phyloP scores from a whole-genome alignment of 2,797 vertebrate genomes.

The Enteromius treurensis region DNA sequence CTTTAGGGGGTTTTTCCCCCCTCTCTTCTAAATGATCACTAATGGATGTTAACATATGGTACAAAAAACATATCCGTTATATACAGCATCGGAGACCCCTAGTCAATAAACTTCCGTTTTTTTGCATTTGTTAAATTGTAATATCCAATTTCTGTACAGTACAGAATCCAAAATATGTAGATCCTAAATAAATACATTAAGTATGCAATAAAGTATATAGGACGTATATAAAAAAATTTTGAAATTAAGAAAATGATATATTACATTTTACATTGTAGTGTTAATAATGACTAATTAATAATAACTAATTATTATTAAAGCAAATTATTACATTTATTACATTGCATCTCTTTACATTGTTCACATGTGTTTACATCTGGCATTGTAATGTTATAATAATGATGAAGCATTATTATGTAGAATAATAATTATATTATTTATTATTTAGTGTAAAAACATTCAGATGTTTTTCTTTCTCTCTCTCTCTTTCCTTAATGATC shows the following conservation, averaged over 20 bases:
- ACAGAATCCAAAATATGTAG: too few relatives aligned
- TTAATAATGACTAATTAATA: neutral
- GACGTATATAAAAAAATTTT: neutral
- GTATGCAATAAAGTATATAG: neutral
- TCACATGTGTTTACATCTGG: neutral
- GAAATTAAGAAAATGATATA: too few relatives aligned
- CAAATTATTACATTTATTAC: neutral
- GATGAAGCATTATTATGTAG: neutral
- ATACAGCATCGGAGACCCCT: neutral
- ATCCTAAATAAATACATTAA: neutral
- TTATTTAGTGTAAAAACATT: neutral
- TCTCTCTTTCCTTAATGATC: neutral
- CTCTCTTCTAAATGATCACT: neutral
- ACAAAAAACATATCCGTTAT: constrained; percentile 2
- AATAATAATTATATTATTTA: neutral
- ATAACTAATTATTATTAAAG: neutral
- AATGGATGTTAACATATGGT: constrained; percentile 16
- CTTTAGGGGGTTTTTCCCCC: neutral
- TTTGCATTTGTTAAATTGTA: constrained; percentile 1
- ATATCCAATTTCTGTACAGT: neutral
- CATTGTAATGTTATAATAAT: neutral
- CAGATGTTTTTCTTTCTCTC: neutral
- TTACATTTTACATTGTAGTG: neutral
- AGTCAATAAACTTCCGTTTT: neutral
- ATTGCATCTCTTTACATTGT: neutral